Conservation (phyloP, 1,140 invertebrate genomes). For the Calosoma granatense region DNA sequence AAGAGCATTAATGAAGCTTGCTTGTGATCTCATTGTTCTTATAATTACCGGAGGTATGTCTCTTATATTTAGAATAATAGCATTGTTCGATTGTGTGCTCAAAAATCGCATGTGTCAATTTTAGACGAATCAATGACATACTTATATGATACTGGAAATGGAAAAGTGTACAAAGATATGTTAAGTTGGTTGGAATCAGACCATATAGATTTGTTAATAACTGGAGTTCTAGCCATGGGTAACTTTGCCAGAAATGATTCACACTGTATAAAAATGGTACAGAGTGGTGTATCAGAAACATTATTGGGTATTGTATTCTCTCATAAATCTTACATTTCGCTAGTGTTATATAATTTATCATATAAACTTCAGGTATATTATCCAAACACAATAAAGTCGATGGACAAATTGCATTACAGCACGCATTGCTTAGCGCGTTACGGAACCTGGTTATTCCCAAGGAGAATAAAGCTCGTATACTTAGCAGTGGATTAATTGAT, state of each 20-base stretch:
- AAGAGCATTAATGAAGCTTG: constrained; percentile 63
- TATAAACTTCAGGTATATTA: constrained; percentile 26
- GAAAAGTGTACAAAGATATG: constrained; percentile 58
- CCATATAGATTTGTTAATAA: constrained; percentile 64
- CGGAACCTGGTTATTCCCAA: constrained; percentile 73
- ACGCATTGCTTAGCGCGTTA: constrained; percentile 70
- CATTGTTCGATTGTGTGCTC: constrained; percentile 10
- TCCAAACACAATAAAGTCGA: constrained; percentile 29
- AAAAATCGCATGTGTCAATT: constrained; percentile 14
- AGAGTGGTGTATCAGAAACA: constrained; percentile 64
- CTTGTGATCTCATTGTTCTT: constrained; percentile 74
- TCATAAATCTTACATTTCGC: neutral
- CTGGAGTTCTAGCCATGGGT: constrained; percentile 73
- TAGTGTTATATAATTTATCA: neutral
- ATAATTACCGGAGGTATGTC: constrained; percentile 70
- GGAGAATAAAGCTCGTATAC: constrained; percentile 62
- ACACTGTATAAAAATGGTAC: constrained; percentile 74
- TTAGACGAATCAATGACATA: constrained; percentile 79
- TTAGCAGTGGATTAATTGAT: constrained; percentile 61
- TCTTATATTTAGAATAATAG: constrained; percentile 5
- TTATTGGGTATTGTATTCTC: constrained; percentile 45
- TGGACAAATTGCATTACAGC: constrained; percentile 64
- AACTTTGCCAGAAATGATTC: constrained; percentile 82
- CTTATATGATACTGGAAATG: constrained; percentile 59
- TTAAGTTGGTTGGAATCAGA: constrained; percentile 64